Evolutionary conservation across 2,888 invertebrate genomes (phyloP), one percentile per base, ranked within the genome.

Genomic region (Cheilosia vernalis): DNA sequence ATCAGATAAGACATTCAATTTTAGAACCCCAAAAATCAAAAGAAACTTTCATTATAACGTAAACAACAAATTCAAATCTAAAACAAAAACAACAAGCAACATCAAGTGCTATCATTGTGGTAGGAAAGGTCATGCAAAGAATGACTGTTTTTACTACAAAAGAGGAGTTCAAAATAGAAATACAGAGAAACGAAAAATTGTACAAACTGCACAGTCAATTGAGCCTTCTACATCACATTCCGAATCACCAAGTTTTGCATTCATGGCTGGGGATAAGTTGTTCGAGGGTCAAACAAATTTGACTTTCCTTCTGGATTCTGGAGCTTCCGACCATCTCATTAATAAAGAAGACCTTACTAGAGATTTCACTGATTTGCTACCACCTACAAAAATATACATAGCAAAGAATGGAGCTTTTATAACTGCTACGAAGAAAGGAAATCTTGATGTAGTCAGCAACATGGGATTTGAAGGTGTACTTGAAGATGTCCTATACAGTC

Each of bases 61-160:
- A 19, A 56, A 37, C 9, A 17, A 56, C 3, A 30, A 19, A 4
- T 72, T 21, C 24, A 63, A 69, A 42, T 4, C 10, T 21, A 66
- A 17, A 5, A 33, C 37, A 60, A 51, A 70, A 21, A 24, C 10
- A n/a, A 40, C 4, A 15, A 37, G 4, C 6, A 60, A 30, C 5
- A 63, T 33, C 2, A 89, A 88, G 66, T 89, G 90, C 87, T 69
- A 89, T 84, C 88, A 89, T 63, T 90, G 89, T 87, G 89, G 89
- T 4, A 87, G 88, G 30, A 88, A 77, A 80, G 89, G 89, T 19
- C 90, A 90, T 77, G 19, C 80, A 0, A 89, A 88, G 55, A 89
- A 87, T 19, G 88, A 90, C 15, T 90, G 90, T 67, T 88, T 79
- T 40, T 49, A 69, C 40, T 63, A 13, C 42, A 81, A 81, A 64